These are phyloP conservation scores for Drosophila hamatofila DNA, from an alignment of 2,888 invertebrate species.

Conservation along the genomic window DNA sequence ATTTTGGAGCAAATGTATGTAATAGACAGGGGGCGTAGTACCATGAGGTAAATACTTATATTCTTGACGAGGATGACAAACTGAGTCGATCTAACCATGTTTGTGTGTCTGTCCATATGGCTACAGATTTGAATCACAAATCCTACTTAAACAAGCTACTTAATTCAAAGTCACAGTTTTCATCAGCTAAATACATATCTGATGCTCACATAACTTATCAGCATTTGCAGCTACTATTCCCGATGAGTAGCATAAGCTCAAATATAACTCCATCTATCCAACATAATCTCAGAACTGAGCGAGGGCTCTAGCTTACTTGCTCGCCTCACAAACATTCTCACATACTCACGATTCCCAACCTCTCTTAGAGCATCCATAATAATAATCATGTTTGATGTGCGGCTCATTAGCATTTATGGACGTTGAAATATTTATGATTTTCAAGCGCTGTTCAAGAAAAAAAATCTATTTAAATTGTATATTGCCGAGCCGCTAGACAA, in stretches of 20 bases:
- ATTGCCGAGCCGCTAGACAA: slow-evolving; percentile 17
- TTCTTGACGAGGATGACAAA: too few relatives aligned
- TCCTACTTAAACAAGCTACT: too few relatives aligned
- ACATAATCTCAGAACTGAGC: not conserved
- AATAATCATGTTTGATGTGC: slow-evolving; percentile 45
- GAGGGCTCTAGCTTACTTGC: not conserved
- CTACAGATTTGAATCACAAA: too few relatives aligned
- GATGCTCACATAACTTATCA: not conserved
- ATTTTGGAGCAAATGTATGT: too few relatives aligned
- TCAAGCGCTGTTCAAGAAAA: slow-evolving; percentile 38
- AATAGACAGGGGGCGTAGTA: too few relatives aligned
- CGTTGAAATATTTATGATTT: slow-evolving; percentile 64
- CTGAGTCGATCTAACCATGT: too few relatives aligned
- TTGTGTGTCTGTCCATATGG: too few relatives aligned
- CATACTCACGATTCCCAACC: not conserved
- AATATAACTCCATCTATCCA: not conserved
- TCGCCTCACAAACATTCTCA: not conserved
- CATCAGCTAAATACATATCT: not conserved
- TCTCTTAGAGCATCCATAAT: slow-evolving; percentile 20
- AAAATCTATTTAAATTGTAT: slow-evolving; percentile 34
- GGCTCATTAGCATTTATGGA: slow-evolving; percentile 73
- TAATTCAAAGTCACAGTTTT: not conserved
- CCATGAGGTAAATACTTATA: too few relatives aligned
- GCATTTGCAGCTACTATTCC: not conserved
- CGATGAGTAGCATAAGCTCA: not conserved